Percentiles rank a stretch among this genome's conserved stretches.
Evolutionary conservation across 1,140 invertebrate species (phyloP).

Genomic region (Grapholita molesta): DNA sequence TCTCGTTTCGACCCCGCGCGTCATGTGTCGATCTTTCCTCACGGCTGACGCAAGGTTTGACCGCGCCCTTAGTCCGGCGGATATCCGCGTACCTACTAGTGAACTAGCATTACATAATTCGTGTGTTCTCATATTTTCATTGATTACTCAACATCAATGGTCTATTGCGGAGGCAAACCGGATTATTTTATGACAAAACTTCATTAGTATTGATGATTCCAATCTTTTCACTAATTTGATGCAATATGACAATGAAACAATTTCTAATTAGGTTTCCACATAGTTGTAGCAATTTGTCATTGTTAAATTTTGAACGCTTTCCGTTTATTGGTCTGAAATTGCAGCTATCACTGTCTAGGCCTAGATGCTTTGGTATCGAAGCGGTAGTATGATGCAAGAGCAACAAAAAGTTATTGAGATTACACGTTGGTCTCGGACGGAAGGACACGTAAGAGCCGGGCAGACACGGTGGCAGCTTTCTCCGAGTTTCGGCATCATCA

Average conservation of each 20-base stretch:
- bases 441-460: slow-evolving; percentile 25
- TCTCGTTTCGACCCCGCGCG: slow-evolving; percentile 2
- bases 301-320: slow-evolving; percentile 5
- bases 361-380: not conserved
- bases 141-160: slow-evolving; percentile 13
- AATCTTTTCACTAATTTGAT: slow-evolving; percentile 12
- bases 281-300: not conserved
- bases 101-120: slow-evolving; percentile 16
- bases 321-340: not conserved
- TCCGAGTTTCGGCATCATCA: slow-evolving; percentile 27
- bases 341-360: not conserved
- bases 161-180: slow-evolving; percentile 14
- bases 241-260: slow-evolving; percentile 2
- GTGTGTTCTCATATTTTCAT: slow-evolving; percentile 14
- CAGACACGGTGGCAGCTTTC: slow-evolving; percentile 31
- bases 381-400: not conserved
- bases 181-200: slow-evolving; percentile 5
- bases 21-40: slow-evolving; percentile 3
- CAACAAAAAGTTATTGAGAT: not conserved
- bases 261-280: slow-evolving; percentile 13
- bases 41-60: slow-evolving; percentile 23
- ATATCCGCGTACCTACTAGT: slow-evolving; percentile 24
- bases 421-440: slow-evolving; percentile 9
- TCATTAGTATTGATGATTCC: slow-evolving; percentile 7
- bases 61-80: slow-evolving; percentile 23